phyloP scores from a whole-genome alignment of 2,113 vertebrate species.

The Cariama cristata region DNA sequence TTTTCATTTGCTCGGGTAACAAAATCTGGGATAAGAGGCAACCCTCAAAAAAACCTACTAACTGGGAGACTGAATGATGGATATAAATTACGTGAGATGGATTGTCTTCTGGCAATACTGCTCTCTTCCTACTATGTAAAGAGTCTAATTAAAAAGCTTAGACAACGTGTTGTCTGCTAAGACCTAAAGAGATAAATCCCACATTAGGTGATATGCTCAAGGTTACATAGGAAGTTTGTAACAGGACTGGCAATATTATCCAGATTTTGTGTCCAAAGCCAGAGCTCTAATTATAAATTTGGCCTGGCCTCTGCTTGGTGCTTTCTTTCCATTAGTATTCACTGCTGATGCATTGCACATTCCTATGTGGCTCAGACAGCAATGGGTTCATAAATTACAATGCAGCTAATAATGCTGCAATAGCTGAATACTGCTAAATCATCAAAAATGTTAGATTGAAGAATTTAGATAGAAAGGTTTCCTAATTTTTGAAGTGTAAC shows the following conservation, averaged over 20 bases:
- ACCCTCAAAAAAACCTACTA: background rate
- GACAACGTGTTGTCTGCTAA: background rate
- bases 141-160: background rate
- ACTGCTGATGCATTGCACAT: background rate
- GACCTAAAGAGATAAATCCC: background rate
- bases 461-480: background rate
- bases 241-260: background rate
- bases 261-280: background rate
- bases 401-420: background rate
- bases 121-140: background rate
- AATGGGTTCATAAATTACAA: background rate
- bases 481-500: background rate
- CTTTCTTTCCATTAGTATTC: background rate
- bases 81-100: background rate
- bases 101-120: background rate
- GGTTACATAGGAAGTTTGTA: background rate
- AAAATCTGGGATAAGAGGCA: background rate
- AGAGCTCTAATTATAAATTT: background rate
- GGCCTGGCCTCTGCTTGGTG: background rate
- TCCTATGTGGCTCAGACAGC: background rate
- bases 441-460: background rate
- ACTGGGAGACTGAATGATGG: background rate
- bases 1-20: background rate
- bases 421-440: background rate
- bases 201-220: background rate